Base-by-base conservation (phyloP, 2,888 invertebrate species). In the Nebria brevicollis region DNA sequence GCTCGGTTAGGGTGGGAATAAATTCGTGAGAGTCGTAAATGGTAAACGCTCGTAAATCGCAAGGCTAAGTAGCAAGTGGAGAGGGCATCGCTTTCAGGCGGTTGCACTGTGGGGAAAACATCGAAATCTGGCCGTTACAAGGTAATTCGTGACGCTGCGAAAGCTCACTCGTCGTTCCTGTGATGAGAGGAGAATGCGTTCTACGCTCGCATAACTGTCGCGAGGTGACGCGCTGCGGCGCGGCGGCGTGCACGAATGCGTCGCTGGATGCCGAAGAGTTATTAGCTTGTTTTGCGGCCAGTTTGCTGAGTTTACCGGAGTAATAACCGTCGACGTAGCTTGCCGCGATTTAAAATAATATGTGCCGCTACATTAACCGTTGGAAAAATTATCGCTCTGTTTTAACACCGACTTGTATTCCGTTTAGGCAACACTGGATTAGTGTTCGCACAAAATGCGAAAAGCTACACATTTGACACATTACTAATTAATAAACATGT, bases 221-320 rank as follows among this genome's bases (percentile, higher is more conserved):
- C 75, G 34, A 66, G 75, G n/a, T 64, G 65, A 76, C 75, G 66
- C 41, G 75, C 1, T 20, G 42, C 54, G 26, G n/a, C 13, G 54
- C 54, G 26, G 2, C 13, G 54, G 20, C n/a, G 34, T 26, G 68
- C 68, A 73, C 15, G 41, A 41, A 43, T 75, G 75, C 77, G 77
- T 70, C 34, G 68, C 41, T 41, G 42, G 65, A 25, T 68, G 68
- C 77, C 43, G 73, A 41, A 43, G 73, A 43, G 64, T 72, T 77
- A 70, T 70, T 70, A 77, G 72, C 77, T 77, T 77, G 72, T 77
- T 77, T 77, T 77, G 77, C 77, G 77, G 77, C 54, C 77, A 77
- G 72, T 77, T 77, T 68, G 10, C 68, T n/a, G 68, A 77, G 43
- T 77, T 77, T 68, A 13, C 77, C 41, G 70, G 43, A 68, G 77